Evolutionary conservation across 1,140 invertebrate genomes (phyloP), one percentile per base, ranked within the genome.

Genomic region (Papilio polyxenes): DNA sequence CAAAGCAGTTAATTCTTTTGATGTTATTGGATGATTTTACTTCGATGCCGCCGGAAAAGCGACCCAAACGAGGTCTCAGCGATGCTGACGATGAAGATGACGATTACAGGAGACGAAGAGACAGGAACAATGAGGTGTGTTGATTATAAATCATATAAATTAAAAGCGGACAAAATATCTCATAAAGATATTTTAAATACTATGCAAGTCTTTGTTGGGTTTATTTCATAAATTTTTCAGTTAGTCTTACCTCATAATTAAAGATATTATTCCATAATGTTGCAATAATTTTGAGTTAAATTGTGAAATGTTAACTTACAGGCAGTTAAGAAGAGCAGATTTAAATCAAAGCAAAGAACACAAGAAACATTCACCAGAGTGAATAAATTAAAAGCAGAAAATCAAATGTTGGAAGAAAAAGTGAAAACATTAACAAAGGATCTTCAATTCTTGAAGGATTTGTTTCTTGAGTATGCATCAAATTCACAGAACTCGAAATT

Each of bases 281-380:
- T 59, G 56, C 56, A 72, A 37, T 72, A 7, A 4, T 49, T 76
- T n/a, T 31, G 40, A 44, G 48, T 53, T n/a, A 82, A 72, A 82
- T 82, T 48, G 59, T 81, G 79, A 84, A 77, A 84, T 87, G 23
- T 31, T 31, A 79, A 56, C 89, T 95, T 95, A 20, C 87, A 97
- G 96, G 98, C 98, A 62, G 98, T 98, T 3, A 98, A 98, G 89
- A 97, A 98, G 87, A 98, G 97, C 83, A 95, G 98, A 85, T 97
- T 97, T 56, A 98, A 98, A 93, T 97, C 97, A 79, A 98, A 98
- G 91, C 95, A 97, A 87, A 95, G 96, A 82, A 97, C 98, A n/a
- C 96, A 97, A 86, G 97, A 98, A 89, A 98, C 98, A 7, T 95
- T 97, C 76, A 95, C 96, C 79, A 92, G 97, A 86, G 98, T 98